Evolutionary conservation across 2,888 invertebrate species (phyloP), one percentile per base, ranked within the genome.

Genomic region (Myathropa florea): DNA sequence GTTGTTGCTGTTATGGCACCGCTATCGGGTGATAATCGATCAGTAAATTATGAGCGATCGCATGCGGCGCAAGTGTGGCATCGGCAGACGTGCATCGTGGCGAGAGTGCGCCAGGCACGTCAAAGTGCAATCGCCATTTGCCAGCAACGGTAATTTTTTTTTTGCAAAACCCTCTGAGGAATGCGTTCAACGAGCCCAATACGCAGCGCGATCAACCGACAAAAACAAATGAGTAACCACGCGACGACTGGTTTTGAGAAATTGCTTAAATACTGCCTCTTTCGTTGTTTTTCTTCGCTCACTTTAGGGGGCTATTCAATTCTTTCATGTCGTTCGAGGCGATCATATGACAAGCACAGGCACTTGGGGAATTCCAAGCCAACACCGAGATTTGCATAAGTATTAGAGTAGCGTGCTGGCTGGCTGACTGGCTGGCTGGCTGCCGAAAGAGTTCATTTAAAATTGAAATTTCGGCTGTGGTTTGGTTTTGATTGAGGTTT

Each of bases 161-260:
- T 18, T 24, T 65, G 33, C 68, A 28, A n/a, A n/a, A 3, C 21
- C 57, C 28, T 70, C 71, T 21, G 14, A 57, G 81, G 77, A 73
- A 81, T 77, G 68, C 53, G 23, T 24, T 53, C 39, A 60, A 33
- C n/a, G 46, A 59, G 46, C 46, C 67, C 72, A 46, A 60, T 64
- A 64, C 33, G 28, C 64, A 70, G 24, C 26, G 24, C 12, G 21
- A 53, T 24, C 63, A 60, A 83, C 53, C 12, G 68, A 78, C 77
- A 65, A 85, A 83, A 86, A 86, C 86, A 86, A 86, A 83, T 83
- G 83, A 83, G 78, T 83, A 86, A 86, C 85, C 85, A 86, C 83
- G 86, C 86, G 86, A 75, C 86, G 64, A 85, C 82, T 73, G 83
- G 83, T 86, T 82, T 86, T 83, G 55, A 79, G 75, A 78, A 79